Conservation (phyloP, 2,888 invertebrate species). For the Agriotes lineatus region DNA sequence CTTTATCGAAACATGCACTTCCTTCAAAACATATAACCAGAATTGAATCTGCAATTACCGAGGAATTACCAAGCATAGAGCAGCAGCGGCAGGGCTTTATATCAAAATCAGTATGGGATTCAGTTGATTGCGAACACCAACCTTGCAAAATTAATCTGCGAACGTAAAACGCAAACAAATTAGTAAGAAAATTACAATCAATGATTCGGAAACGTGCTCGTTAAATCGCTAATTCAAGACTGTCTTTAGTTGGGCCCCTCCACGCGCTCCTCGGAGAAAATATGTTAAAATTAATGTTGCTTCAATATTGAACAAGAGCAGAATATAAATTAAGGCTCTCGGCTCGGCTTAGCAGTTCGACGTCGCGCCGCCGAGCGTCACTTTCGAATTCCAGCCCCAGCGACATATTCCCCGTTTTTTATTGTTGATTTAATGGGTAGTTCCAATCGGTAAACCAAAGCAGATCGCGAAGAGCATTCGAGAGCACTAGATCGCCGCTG, state of each 20-base stretch:
- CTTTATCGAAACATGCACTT: too few species aligned
- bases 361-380: neutral
- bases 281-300: conserved; percentile 64
- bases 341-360: conserved; percentile 26
- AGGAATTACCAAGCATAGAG: neutral
- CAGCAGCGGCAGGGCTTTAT: neutral
- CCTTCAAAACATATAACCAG: too few species aligned
- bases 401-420: conserved; percentile 6
- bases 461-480: conserved; percentile 60
- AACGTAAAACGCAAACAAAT: conserved; percentile 58
- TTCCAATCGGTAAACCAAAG: conserved; percentile 62
- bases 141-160: conserved; percentile 42
- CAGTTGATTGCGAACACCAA: conserved; percentile 40
- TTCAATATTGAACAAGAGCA: conserved; percentile 58
- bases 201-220: conserved; percentile 61
- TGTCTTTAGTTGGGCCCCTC: conserved; percentile 48
- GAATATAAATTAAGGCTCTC: conserved; percentile 47
- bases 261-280: conserved; percentile 58
- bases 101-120: conserved; percentile 32
- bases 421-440: conserved; percentile 49
- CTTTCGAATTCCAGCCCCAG: conserved; percentile 1
- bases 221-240: conserved; percentile 60
- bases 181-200: conserved; percentile 65
- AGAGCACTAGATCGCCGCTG: conserved; percentile 58
- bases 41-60: neutral